Percentiles rank a stretch among this genome's conserved stretches.
These are phyloP conservation scores for Protosalanx chinensis DNA, from an alignment of 2,797 vertebrate species.

Conservation along the genomic window DNA sequence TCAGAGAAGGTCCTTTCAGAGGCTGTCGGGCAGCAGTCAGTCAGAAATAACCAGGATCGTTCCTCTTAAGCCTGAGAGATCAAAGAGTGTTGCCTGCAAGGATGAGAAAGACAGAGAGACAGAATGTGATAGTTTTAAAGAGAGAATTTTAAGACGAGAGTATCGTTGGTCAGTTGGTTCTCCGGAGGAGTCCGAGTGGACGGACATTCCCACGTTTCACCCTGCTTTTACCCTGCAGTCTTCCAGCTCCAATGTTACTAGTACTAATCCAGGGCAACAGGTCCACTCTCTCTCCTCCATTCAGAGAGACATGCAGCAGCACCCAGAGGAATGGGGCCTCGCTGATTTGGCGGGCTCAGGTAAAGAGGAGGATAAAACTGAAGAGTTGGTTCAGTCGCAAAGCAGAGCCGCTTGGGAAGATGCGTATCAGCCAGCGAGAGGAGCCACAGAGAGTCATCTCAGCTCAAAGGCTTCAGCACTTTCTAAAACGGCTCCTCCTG, in stretches of 20 bases:
- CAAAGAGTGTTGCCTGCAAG: conserved; percentile 65
- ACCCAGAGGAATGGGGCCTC: conserved; percentile 27
- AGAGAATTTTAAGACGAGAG: conserved; percentile 32
- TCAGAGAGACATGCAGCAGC: conserved; percentile 18
- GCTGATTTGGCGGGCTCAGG: conserved; percentile 38
- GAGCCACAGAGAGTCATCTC: conserved; percentile 58
- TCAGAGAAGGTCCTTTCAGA: conserved; percentile 64
- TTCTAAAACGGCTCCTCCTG: conserved; percentile 73
- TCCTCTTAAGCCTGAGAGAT: conserved; percentile 75
- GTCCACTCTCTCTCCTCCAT: not conserved
- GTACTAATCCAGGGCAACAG: conserved; percentile 22
- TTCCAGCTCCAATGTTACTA: conserved; percentile 19
- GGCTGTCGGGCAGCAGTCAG: conserved; percentile 63
- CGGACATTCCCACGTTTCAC: conserved; percentile 53
- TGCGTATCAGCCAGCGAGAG: conserved; percentile 40
- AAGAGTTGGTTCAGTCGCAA: conserved; percentile 32
- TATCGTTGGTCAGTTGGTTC: conserved; percentile 73
- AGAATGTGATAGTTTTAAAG: conserved; percentile 39
- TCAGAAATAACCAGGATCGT: conserved; percentile 76
- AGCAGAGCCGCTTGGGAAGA: conserved; percentile 36
- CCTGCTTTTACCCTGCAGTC: conserved; percentile 35
- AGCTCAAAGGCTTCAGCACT: conserved; percentile 56
- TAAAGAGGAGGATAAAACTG: conserved; percentile 36
- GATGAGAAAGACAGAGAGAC: conserved; percentile 64
- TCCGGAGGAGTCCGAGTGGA: conserved; percentile 64